Percentiles rank a stretch among this genome's conserved stretches.
Conservation (phyloP, 2,797 vertebrate genomes). For the Periophthalmus magnuspinnatus region DNA sequence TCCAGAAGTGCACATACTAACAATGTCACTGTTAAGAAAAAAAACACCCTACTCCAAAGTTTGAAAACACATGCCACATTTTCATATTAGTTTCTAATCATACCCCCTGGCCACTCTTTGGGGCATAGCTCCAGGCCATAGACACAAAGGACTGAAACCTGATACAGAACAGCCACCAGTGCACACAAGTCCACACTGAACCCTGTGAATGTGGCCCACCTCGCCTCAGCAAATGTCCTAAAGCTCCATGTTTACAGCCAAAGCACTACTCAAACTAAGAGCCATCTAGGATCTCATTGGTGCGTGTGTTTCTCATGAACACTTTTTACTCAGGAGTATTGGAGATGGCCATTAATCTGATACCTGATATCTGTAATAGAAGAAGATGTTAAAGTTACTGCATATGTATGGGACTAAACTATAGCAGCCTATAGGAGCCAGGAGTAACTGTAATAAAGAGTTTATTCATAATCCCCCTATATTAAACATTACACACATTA, state of each 20-base stretch:
- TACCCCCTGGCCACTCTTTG: constrained; percentile 29
- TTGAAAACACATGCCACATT: constrained; percentile 18
- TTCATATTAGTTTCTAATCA: constrained; percentile 32
- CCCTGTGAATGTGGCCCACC: constrained; percentile 24
- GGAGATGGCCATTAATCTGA: background rate
- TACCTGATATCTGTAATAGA: constrained; percentile 1
- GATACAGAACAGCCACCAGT: constrained; percentile 37
- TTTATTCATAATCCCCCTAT: background rate
- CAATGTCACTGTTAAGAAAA: constrained; percentile 1
- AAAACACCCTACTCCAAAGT: constrained; percentile 48
- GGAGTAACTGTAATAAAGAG: background rate
- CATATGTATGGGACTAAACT: background rate
- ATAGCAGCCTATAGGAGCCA: background rate
- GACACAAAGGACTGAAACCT: constrained; percentile 55
- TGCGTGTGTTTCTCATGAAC: background rate
- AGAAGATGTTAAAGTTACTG: background rate
- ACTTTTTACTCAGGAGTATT: background rate
- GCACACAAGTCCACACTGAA: constrained; percentile 26
- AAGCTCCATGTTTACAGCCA: background rate
- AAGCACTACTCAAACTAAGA: background rate
- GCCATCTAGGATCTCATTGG: background rate
- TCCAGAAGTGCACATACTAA: constrained; percentile 20
- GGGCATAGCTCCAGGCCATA: constrained; percentile 46
- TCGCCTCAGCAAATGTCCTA: constrained; percentile 11
- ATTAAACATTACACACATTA: background rate